Evolutionary conservation across 2,888 invertebrate species (phyloP).

Genomic region (Acronicta psi): DNA sequence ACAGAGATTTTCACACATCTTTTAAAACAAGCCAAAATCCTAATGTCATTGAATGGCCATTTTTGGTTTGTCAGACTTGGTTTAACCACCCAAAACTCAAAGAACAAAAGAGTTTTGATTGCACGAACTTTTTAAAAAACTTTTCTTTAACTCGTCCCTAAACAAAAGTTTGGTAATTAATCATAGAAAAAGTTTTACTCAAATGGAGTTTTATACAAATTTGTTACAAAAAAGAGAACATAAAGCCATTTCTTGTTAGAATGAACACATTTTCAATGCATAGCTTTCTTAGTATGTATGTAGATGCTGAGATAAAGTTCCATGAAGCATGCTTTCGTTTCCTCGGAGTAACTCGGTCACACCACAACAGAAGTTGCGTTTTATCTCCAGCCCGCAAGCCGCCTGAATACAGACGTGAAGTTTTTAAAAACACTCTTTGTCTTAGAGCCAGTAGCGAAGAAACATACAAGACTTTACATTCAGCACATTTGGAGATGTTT

Average conservation of each 20-base stretch:
- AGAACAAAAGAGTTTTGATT: conserved; percentile 1
- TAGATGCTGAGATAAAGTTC: conserved; percentile 46
- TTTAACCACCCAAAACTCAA: conserved; percentile 1
- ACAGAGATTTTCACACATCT: too few relatives aligned
- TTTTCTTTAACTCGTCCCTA: conserved; percentile 1
- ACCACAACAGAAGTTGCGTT: conserved; percentile 58
- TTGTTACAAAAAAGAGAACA: background rate
- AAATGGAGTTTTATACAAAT: background rate
- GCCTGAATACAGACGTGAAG: conserved; percentile 45
- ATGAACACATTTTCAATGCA: conserved; percentile 34
- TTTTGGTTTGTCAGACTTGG: background rate
- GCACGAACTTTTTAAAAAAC: background rate
- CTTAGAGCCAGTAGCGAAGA: conserved; percentile 27
- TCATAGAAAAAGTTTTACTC: conserved; percentile 1
- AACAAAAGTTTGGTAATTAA: conserved; percentile 1
- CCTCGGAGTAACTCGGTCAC: conserved; percentile 63
- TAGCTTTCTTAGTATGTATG: conserved; percentile 38
- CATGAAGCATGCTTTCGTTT: conserved; percentile 48
- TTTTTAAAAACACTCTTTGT: conserved; percentile 49
- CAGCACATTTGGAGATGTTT: conserved; percentile 24
- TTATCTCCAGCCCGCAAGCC: conserved; percentile 51
- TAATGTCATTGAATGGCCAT: too few relatives aligned
- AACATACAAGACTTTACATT: conserved; percentile 24
- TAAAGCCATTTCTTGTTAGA: background rate
- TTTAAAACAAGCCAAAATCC: too few relatives aligned